Evolutionary conservation across 2,113 vertebrate species (phyloP), one percentile per base, ranked within the genome.

Genomic region (Paratilapia polleni): DNA sequence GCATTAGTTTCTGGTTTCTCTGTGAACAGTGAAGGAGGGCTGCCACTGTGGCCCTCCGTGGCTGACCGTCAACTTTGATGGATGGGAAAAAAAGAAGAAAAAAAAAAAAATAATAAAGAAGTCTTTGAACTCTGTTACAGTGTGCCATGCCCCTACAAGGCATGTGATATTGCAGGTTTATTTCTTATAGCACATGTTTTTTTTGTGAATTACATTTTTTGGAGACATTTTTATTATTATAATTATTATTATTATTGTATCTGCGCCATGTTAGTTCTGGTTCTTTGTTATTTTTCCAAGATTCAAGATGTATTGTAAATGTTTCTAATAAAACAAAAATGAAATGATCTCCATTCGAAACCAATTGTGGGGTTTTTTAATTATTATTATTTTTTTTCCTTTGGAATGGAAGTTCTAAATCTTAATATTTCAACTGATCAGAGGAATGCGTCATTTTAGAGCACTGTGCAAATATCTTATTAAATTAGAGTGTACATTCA

Each of bases 281-380:
- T 95, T 95, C 89, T 95, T 95, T 94, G 92, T 96, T 96, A 94
- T 95, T 95, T 96, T 96, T 94, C 79, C 88, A 94, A 94, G 93
- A 95, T 95, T 95, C 83, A 95, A 96, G 93, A 95, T 96, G 95
- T 96, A 96, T 95, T 96, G 96, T 96, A 96, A 96, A 96, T 96
- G 95, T 96, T 96, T 96, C 93, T 96, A 96, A 96, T 96, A 96
- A 96, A 96, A 96, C 92, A 94, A 95, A 95, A 94, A 90, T 88
- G 89, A 95, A 95, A 94, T 93, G 81, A 95, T 92, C 85, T 80
- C 74, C 75, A 91, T 86, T 77, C 60, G 38, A 87, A 49, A 64
- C 9, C 3, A 14, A 19, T 38, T 80, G 34, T 76, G n/a, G n/a
- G n/a, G 34, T 49, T 49, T 59, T 79, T 82, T 63, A n/a, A n/a